Evolutionary conservation across 2,113 vertebrate genomes (phyloP), one percentile per base, ranked within the genome.

Genomic region (Indicator indicator): DNA sequence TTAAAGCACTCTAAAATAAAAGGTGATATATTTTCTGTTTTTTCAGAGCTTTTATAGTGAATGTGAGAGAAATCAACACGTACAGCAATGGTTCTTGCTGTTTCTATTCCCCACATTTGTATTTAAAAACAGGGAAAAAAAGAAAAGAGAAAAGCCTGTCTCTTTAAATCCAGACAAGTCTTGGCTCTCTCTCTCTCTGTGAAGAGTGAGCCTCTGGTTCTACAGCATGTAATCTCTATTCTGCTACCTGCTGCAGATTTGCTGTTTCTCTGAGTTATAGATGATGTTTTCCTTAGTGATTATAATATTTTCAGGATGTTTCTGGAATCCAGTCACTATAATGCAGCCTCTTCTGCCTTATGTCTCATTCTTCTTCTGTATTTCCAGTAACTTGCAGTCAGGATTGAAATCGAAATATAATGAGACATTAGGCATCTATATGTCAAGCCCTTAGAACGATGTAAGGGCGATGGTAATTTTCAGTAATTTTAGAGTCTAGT

Each of bases 381-480:
- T 55, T 94, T 86, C 32, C 30, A 40, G 17, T 75, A 54, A 58
- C 93, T 87, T 90, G 73, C 50, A 82, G 58, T 78, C 55, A 50
- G 48, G 50, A 76, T 64, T 96, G 20, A 82, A 79, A 68, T 65
- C 2, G 7, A 86, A 94, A 59, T 58, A 28, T 85, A 87, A 56
- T 74, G 73, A 80, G 54, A 94, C 58, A 88, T 87, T 69, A 95
- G 83, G n/a, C 46, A 38, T 78, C 1, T 27, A 54, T 78, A 83
- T 56, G 56, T 88, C 40, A 89, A 68, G 42, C 78, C 87, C 36
- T 89, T 90, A 85, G 74, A 83, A 93, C 63, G 79, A 79, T 0
- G 5, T 46, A 87, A 77, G 72, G 80, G 82, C 72, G 55, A 73
- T 86, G 54, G 42, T 81, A 89, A 50, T 89, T 93, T 93, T 89